Evolutionary conservation across 2,888 invertebrate genomes (phyloP), one percentile per base, ranked within the genome.

Genomic region (Drosophila quinaria): DNA sequence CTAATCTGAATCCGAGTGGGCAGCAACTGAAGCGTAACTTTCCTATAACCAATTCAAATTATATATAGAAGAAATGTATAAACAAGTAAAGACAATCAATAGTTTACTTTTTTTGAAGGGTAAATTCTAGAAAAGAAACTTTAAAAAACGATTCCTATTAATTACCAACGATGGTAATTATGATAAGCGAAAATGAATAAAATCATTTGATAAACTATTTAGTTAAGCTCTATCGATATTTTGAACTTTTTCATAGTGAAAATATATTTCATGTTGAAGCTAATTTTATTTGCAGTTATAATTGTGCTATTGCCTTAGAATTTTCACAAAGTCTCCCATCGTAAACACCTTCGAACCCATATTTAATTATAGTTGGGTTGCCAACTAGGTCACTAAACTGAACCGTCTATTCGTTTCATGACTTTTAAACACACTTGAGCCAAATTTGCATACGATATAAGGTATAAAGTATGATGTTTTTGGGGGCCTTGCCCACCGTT

Each of bases 391-490:
- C 75, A 78, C 19, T 56, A 42, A 78, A 60, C 63, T 64, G 49
- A 73, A 62, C 52, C 60, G 62, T 64, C 69, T 54, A 55, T 44
- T 17, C 56, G 19, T 51, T 68, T 69, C 55, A 69, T 64, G 62
- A 73, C 44, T 69, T 76, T 78, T 62, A 70, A 54, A 70, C 74
- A 78, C 72, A 81, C 85, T 84, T 75, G 65, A 69, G 59, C 49
- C 62, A 55, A 70, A 85, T 85, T 85, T 85, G 80, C 86, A 82
- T 81, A 49, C 13, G 46, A 70, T 71, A 74, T 37, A 56, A 35
- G 55, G 44, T 22, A 56, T 44, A 29, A 29, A 29, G 25, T 29
- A 29, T 29, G 33, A 44, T 25, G 55, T 56, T 44, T 56, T 10
- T 6, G n/a, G 8, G 42, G 42, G 55, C 17, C 41, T n/a, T 8